Evolutionary conservation across 2,797 vertebrate genomes (phyloP), one percentile per base, ranked within the genome.

Genomic region (Myoxocephalus aenaeus): DNA sequence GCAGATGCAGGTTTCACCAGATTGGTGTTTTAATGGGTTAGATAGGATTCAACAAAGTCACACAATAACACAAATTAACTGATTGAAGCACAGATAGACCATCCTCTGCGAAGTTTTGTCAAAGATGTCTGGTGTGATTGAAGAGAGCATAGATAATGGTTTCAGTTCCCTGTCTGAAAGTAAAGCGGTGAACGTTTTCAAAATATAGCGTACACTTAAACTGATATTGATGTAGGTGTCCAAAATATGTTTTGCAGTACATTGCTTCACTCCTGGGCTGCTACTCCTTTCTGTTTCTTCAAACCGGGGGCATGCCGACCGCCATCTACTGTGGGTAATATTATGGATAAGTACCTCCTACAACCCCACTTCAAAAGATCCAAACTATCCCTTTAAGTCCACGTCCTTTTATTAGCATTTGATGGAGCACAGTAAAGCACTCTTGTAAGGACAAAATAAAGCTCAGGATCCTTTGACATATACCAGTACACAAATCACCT

Each of bases 401-500:
- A 46, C 42, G 29, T 66, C 10, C 29, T 56, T 54, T 5, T 32
- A 5, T 51, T 15, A 20, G 20, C 56, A 12, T 63, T 17, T 44
- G 36, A 44, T 62, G 8, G 27, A 68, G 66, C 53, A 46, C 11
- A 22, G 59, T 34, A n/a, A 69, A 65, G 67, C 1, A 12, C 32
- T 20, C 3, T 53, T 40, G 63, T 79, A 36, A 17, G 44, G 57
- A 65, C 18, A 57, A 69, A 77, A 65, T 63, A 38, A 68, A 69
- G 34, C 65, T 40, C 14, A 42, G 42, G 73, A 61, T 56, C 69
- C 59, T 73, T 61, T 78, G 65, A 75, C 53, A 69, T 68, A 54
- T 48, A 77, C 61, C 70, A 54, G 61, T 27, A 57, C n/a, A 57
- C 29, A 15, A 25, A 65, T 73, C 74, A 80, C 73, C 70, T 70